Evolutionary conservation across 2,888 invertebrate species (phyloP), one percentile per base, ranked within the genome.

Genomic region (Mesopsocus fuscifrons): DNA sequence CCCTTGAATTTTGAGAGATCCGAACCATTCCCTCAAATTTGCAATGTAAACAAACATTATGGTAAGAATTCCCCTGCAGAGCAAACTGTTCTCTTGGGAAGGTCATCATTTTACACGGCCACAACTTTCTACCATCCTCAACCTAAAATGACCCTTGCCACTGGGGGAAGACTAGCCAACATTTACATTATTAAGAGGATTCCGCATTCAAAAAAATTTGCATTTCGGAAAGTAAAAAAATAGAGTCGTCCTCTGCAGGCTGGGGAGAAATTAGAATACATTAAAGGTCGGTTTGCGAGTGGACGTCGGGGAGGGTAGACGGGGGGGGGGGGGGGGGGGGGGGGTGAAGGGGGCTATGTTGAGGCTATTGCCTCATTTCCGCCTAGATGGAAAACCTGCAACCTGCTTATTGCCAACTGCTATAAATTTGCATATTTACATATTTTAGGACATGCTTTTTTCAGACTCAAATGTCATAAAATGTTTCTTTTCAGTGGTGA

Each of bases 151-250:
- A n/a, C n/a, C n/a, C n/a, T n/a, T n/a, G n/a, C n/a, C n/a, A n/a
- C n/a, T n/a, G n/a, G n/a, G n/a, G n/a, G n/a, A n/a, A n/a, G n/a
- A n/a, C n/a, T n/a, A n/a, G n/a, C n/a, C n/a, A n/a, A n/a, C n/a
- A n/a, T n/a, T n/a, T n/a, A n/a, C n/a, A n/a, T n/a, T n/a, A n/a
- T n/a, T n/a, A n/a, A n/a, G n/a, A n/a, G n/a, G n/a, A n/a, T n/a
- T n/a, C n/a, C n/a, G n/a, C n/a, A n/a, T n/a, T n/a, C 6, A 26
- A 26, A 38, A 38, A 38, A 38, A 38, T 38, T 38, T 38, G 38
- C 38, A 38, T 38, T n/a, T 17, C 20, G n/a, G 38, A 38, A 21
- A 38, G 18, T 38, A 38, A 38, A 38, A n/a, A 38, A 38, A 38
- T 38, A 38, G 20, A 38, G 38, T 38, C 21, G 38, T 38, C 15